Percentiles rank a stretch among this genome's conserved stretches.
phyloP scores from a whole-genome alignment of 1,140 invertebrate genomes.

The Trichonephila clavata region DNA sequence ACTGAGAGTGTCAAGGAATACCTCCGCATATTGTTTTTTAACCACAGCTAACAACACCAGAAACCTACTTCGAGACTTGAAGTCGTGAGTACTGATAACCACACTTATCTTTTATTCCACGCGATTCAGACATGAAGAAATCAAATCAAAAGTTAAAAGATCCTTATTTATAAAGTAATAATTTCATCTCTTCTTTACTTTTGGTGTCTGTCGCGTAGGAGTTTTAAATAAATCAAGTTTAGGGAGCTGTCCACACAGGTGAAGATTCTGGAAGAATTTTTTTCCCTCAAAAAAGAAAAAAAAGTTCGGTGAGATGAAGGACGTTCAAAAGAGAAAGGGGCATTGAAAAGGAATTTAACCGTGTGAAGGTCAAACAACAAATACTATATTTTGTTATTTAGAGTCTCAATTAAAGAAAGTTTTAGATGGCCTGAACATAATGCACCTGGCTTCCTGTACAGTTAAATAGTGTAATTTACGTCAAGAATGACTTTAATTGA shows the following conservation, averaged over 20 bases:
- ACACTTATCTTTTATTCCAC: neutral
- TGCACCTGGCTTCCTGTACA: neutral
- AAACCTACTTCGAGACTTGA: neutral
- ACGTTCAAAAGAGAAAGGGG: neutral
- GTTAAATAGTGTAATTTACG: neutral
- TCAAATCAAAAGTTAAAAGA: neutral
- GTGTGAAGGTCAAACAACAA: constrained; percentile 4
- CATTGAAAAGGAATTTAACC: constrained; percentile 8
- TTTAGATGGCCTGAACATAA: neutral
- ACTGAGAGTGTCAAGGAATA: constrained; percentile 8
- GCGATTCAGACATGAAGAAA: neutral
- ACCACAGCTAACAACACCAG: neutral
- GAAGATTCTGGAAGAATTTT: neutral
- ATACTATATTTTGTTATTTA: neutral
- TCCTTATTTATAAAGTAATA: neutral
- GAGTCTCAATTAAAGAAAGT: neutral
- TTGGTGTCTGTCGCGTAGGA: neutral
- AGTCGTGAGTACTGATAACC: neutral
- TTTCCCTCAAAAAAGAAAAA: neutral
- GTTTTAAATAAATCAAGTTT: neutral
- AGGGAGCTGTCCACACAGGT: neutral
- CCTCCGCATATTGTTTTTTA: constrained; percentile 1
- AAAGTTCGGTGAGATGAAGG: neutral
- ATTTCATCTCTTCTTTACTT: too few relatives aligned
- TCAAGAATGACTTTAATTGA: neutral